phyloP scores from a whole-genome alignment of 2,113 vertebrate genomes.

The Eulemur rufifrons region DNA sequence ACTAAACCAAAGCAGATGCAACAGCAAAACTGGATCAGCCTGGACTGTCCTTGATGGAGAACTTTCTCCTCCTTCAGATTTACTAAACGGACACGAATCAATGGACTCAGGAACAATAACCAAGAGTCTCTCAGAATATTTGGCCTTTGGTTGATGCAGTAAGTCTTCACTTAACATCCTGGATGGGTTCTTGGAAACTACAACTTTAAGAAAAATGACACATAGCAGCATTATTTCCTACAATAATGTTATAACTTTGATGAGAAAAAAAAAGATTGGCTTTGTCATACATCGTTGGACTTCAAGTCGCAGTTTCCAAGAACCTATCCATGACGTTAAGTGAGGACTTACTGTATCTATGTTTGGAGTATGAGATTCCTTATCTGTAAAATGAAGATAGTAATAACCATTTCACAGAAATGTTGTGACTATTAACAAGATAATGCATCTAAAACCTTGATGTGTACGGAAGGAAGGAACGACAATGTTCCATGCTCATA shows the following conservation, averaged over 20 bases:
- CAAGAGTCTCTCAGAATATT: background rate
- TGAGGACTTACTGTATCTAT: background rate
- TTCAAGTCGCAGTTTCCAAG: background rate
- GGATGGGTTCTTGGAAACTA: background rate
- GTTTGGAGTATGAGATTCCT: background rate
- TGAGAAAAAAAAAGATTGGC: background rate
- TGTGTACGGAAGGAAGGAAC: background rate
- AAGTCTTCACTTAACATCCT: background rate
- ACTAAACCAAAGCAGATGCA: background rate
- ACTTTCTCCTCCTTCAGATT: constrained; percentile 3
- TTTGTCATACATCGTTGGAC: background rate
- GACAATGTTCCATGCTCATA: background rate
- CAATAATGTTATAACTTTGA: background rate
- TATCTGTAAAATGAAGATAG: background rate
- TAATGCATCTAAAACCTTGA: background rate
- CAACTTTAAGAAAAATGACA: background rate
- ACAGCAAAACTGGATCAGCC: background rate
- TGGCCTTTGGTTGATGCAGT: background rate
- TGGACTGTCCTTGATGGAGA: background rate
- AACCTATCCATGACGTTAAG: background rate
- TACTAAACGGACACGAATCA: background rate
- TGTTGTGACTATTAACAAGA: constrained; percentile 2
- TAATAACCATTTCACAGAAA: background rate
- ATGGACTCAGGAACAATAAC: background rate
- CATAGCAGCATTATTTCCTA: no score